Percentiles rank a stretch among this genome's conserved stretches.
These are phyloP conservation scores for Pelusios castaneus DNA, from an alignment of 2,113 vertebrate species.

Conservation along the genomic window DNA sequence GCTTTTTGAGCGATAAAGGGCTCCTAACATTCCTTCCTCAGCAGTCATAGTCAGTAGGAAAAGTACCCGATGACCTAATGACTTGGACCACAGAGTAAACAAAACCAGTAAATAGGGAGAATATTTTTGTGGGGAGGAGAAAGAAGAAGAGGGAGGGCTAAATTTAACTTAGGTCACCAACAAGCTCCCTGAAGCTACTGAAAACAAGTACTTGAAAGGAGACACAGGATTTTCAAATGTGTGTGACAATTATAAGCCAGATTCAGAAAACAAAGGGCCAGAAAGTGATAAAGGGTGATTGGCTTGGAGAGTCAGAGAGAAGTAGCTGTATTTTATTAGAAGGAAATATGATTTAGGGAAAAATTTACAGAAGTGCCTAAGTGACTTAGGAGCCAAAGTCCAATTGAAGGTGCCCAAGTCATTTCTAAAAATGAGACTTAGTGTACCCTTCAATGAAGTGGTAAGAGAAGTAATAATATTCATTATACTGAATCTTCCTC, in stretches of 20 bases:
- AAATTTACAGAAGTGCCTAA: background rate
- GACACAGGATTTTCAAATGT: background rate
- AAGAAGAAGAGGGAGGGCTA: background rate
- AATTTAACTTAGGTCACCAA: background rate
- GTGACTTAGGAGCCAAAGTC: background rate
- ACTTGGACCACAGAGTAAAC: background rate
- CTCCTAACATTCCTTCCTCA: background rate
- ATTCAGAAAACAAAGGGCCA: background rate
- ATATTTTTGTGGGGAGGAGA: background rate
- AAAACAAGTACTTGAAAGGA: background rate
- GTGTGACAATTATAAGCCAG: background rate
- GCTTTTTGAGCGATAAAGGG: background rate
- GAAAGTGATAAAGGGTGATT: background rate
- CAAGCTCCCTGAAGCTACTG: background rate
- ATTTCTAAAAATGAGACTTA: background rate
- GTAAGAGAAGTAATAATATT: background rate
- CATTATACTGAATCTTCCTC: background rate
- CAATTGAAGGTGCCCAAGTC: background rate
- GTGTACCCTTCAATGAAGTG: background rate
- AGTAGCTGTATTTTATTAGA: rapidly evolving
- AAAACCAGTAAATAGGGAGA: background rate
- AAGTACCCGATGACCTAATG: background rate
- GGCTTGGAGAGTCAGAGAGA: background rate
- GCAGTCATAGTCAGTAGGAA: background rate
- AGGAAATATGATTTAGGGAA: background rate